Percentiles rank a stretch among this genome's conserved stretches.
phyloP scores from a whole-genome alignment of 2,113 vertebrate species.

The Chloebia gouldiae region DNA sequence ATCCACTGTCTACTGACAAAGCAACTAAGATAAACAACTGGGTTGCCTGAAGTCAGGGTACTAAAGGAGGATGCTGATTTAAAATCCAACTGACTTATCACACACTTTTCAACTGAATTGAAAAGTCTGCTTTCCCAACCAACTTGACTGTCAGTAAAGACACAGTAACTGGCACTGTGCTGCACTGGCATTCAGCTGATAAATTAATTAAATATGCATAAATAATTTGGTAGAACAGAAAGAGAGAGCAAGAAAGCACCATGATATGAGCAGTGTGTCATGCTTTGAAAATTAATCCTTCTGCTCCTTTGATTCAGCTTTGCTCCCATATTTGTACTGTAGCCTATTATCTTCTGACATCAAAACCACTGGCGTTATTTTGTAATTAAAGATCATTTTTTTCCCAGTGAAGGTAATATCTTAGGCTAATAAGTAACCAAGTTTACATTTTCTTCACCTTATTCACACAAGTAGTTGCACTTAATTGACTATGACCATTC shows the following conservation, averaged over 20 bases:
- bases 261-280: neutral
- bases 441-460: neutral
- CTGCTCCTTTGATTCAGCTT: neutral
- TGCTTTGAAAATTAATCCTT: constrained; percentile 2
- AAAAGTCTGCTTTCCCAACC: neutral
- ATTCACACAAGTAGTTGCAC: neutral
- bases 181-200: neutral
- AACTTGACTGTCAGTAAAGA: neutral
- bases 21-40: neutral
- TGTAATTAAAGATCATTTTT: neutral
- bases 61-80: neutral
- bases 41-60: neutral
- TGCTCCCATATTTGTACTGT: neutral
- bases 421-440: neutral
- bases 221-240: neutral
- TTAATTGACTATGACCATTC: neutral
- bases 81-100: neutral
- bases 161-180: neutral
- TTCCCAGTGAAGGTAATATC: neutral
- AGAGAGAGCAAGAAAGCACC: neutral
- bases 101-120: neutral
- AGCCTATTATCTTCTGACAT: neutral
- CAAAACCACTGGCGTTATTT: neutral
- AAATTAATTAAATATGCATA: constrained; percentile 1
- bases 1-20: neutral